A percentile compares a stretch with the other conserved stretches of the same genome.
phyloP scores from a whole-genome alignment of 2,113 vertebrate species.

The Chloroceryle aenea region DNA sequence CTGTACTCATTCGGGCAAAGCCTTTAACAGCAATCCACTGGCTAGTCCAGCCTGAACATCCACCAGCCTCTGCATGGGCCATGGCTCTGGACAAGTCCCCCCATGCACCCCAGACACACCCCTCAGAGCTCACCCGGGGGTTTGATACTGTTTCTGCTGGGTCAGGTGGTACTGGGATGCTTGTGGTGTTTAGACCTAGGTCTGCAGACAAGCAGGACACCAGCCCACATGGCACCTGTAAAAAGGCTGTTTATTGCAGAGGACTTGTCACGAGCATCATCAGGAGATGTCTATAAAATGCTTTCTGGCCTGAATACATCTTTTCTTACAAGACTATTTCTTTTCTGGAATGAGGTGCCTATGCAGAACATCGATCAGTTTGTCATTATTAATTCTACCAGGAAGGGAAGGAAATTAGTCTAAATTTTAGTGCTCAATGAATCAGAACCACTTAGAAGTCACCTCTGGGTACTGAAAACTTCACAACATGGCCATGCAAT shows the following conservation, averaged over 20 bases:
- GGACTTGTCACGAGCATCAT: background rate
- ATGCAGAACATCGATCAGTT: background rate
- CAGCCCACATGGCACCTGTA: background rate
- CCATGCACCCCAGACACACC: background rate
- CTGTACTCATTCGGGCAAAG: background rate
- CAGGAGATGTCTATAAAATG: background rate
- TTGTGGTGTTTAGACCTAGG: background rate
- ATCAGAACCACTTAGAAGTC: conserved; percentile 14
- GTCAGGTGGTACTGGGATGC: background rate
- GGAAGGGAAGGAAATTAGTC: conserved; percentile 15
- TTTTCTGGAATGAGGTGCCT: background rate
- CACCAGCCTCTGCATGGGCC: background rate
- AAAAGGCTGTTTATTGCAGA: background rate
- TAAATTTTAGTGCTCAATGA: background rate
- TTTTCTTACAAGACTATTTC: background rate
- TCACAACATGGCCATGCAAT: background rate
- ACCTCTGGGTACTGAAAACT: background rate
- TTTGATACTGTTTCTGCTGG: background rate
- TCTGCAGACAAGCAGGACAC: background rate
- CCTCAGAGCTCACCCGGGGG: background rate
- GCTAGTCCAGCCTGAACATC: background rate
- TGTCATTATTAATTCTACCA: background rate
- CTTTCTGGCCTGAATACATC: background rate
- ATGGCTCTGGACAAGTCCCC: background rate
- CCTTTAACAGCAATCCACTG: background rate